phyloP scores from a whole-genome alignment of 2,113 vertebrate species.

The Macrotis lagotis region DNA sequence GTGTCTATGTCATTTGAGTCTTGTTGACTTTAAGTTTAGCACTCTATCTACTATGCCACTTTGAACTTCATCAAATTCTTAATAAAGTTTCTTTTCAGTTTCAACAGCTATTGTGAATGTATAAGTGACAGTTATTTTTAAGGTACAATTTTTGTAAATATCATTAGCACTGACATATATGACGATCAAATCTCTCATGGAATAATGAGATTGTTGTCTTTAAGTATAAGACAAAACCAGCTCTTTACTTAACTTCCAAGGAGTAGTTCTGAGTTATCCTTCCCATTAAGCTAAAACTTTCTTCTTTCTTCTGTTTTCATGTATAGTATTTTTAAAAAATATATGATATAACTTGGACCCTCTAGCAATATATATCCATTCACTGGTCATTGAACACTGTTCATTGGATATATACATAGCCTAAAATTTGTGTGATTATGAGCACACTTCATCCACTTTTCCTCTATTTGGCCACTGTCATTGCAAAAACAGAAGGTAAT shows the following conservation, averaged over 20 bases:
- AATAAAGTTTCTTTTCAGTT: not conserved
- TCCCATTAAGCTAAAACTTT: not conserved
- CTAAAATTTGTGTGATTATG: not conserved
- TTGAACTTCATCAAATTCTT: not conserved
- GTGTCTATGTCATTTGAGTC: not conserved
- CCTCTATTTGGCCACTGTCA: not conserved
- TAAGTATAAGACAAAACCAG: not conserved
- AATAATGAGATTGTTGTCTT: not conserved
- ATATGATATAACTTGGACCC: no score
- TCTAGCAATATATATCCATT: not conserved
- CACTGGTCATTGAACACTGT: not conserved
- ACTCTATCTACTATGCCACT: not conserved
- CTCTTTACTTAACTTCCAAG: not conserved
- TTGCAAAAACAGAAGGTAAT: not conserved
- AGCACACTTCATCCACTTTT: not conserved
- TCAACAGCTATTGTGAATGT: not conserved
- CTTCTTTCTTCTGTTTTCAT: not conserved
- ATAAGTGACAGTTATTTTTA: not conserved
- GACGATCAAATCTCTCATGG: not conserved
- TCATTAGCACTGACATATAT: not conserved
- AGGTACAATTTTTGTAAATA: not conserved
- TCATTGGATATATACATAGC: not conserved
- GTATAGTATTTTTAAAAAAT: not conserved
- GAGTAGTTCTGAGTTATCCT: not conserved
- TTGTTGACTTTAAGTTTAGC: not conserved